phyloP scores from a whole-genome alignment of 2,888 invertebrate genomes.

The Heliconius ethilla region DNA sequence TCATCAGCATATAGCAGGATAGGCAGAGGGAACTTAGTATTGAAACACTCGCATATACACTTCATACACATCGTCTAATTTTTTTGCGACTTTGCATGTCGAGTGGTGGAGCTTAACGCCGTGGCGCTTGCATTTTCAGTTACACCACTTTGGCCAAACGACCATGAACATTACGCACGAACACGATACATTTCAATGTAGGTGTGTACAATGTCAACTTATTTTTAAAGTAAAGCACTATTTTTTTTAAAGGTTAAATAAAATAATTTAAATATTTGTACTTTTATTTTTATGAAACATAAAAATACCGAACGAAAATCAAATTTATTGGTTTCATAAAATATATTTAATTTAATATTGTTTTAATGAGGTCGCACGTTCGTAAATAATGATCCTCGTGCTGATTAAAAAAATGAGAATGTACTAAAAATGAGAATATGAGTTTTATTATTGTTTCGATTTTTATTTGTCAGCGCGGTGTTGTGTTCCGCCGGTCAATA shows the following conservation, averaged over 20 bases:
- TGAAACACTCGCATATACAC: background rate
- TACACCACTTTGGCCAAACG: background rate
- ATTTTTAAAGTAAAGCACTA: conserved; percentile 4
- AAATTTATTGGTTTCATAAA: background rate
- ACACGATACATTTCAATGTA: background rate
- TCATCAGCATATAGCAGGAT: background rate
- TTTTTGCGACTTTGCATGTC: background rate
- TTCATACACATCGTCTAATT: too few species aligned
- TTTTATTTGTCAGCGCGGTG: too few species aligned
- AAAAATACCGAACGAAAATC: background rate
- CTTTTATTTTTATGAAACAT: conserved; percentile 1
- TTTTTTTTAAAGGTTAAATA: conserved; percentile 9
- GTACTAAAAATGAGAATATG: too few species aligned
- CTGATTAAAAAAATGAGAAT: background rate
- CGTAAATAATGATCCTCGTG: background rate
- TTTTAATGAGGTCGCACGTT: background rate
- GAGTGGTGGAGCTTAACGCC: background rate
- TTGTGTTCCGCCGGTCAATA: too few species aligned
- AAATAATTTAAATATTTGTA: conserved; percentile 5
- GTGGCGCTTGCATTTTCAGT: background rate
- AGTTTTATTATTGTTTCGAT: too few species aligned
- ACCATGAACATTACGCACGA: background rate
- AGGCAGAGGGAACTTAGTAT: background rate
- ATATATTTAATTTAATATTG: background rate
- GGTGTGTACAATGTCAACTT: conserved; percentile 9